Base-by-base conservation (phyloP, 1,140 invertebrate genomes). In the Pomacea maculata region DNA sequence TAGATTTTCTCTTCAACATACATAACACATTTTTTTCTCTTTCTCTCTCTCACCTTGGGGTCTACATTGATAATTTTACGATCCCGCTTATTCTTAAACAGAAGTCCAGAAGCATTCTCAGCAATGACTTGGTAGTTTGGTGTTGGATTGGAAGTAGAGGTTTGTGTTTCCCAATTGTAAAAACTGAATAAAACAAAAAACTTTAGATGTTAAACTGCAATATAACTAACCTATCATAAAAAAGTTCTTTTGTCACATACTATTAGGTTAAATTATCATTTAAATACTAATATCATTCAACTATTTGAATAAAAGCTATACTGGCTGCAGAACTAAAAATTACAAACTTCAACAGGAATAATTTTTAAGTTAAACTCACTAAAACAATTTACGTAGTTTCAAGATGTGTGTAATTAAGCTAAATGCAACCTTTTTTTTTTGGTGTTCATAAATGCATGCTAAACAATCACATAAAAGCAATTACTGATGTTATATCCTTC, bases 81-180 rank as follows among this genome's bases (percentile, higher is more conserved):
- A 81, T 92, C 92, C 84, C 90, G 85, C 86, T 92, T 92, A 80
- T 92, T 92, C 83, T 92, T 92, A 75, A 96, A 95, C 19, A 94
- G 85, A 0, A 96, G 85, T 1, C 94, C 94, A 80, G 91, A 92
- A 45, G 93, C 93, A 78, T 92, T 93, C 85, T 95, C 93, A 83
- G 95, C 92, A 12, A 95, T 91, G 5, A 94, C 93, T 89, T 94
- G 91, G 85, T 92, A 96, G 92, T 96, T 95, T 75, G 93, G 91
- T 61, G 94, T 94, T 78, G 94, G 93, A 83, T 95, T 95, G 17
- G 93, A 93, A 25, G 92, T 91, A 0, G 93, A 93, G 64, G 93
- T 93, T 9, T 94, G 93, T 63, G 92, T 94, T 84, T 94, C 93
- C 95, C 95, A 95, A 88, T 96, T 93, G 87, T 94, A 95, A 87